Evolutionary conservation across 2,888 invertebrate genomes (phyloP), one percentile per base, ranked within the genome.

Genomic region (Sicus ferrugineus): DNA sequence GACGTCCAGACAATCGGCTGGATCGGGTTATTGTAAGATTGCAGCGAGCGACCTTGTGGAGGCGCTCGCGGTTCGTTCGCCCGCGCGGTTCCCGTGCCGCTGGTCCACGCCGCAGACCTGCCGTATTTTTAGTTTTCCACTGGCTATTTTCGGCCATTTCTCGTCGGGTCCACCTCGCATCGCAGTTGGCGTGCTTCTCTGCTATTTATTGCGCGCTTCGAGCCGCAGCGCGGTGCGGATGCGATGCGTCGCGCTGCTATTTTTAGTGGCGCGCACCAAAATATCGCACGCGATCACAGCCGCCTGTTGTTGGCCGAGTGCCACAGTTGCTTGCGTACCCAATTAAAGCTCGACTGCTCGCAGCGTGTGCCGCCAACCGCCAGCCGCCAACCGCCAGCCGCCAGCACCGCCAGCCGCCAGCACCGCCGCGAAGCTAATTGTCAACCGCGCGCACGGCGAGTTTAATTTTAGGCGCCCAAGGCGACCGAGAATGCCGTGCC

Each of bases 261-360:
- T 80, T 81, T 76, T 76, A 75, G 74, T 42, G 21, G 61, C 61
- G 42, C 62, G 64, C 68, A 54, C 62, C 59, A 75, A 81, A 81
- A 80, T 78, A 82, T 78, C 80, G 81, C 82, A 81, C 82, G 81
- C 82, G 82, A 79, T 72, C 71, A 72, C n/a, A 50, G 59, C 67
- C 23, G 67, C 42, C 59, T 34, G 71, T 68, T 70, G 48, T 80
- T 82, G 81, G 81, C 81, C 77, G 75, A 76, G 74, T 77, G 83
- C 81, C 83, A 77, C 75, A 76, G 75, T 76, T 74, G 73, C 72
- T 75, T 72, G 65, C 73, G 76, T 77, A 74, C 77, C 80, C 79
- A 81, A 81, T 78, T 79, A 78, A 80, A 80, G 81, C 76, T 72
- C 75, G 75, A 73, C 72, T 73, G 70, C 70, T 34, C 70, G 66